phyloP scores from a whole-genome alignment of 1,140 invertebrate genomes.

The Leucophenga varia region DNA sequence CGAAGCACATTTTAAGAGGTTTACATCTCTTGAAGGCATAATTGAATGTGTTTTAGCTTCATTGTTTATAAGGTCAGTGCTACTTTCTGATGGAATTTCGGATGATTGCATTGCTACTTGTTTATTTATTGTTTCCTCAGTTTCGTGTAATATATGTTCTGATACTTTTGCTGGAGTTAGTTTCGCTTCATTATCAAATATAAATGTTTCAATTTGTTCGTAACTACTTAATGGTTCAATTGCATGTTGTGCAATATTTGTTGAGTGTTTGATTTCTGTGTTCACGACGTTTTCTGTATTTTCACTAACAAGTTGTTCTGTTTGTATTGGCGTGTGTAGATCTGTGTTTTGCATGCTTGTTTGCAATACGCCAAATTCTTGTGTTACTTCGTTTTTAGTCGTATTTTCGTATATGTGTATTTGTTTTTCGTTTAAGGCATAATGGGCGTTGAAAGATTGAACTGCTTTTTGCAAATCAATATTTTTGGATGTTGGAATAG shows the following conservation, averaged over 20 bases:
- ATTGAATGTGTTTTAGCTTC: too few relatives aligned
- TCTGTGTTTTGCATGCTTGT: neutral
- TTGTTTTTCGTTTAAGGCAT: neutral
- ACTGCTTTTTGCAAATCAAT: neutral
- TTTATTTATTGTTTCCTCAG: neutral
- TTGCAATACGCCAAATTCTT: slow-evolving; percentile 37
- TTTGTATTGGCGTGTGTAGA: neutral
- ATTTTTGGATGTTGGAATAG: slow-evolving; percentile 2
- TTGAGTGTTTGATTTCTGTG: too few relatives aligned
- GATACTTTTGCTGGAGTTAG: neutral
- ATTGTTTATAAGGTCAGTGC: too few relatives aligned
- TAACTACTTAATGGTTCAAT: too few relatives aligned
- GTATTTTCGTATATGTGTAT: neutral
- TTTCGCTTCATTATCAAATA: neutral
- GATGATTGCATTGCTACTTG: neutral
- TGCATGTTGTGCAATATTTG: too few relatives aligned
- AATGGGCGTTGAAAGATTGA: too few relatives aligned
- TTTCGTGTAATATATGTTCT: neutral
- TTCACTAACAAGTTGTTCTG: too few relatives aligned
- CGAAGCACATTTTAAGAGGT: too few relatives aligned
- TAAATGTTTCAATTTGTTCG: neutral
- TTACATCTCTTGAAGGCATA: too few relatives aligned
- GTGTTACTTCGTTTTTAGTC: neutral
- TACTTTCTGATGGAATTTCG: too few relatives aligned
- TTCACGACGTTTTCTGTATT: too few relatives aligned